Percentiles rank a stretch among this genome's conserved stretches.
Conservation (phyloP, 2,113 vertebrate genomes). For the Progne subis region DNA sequence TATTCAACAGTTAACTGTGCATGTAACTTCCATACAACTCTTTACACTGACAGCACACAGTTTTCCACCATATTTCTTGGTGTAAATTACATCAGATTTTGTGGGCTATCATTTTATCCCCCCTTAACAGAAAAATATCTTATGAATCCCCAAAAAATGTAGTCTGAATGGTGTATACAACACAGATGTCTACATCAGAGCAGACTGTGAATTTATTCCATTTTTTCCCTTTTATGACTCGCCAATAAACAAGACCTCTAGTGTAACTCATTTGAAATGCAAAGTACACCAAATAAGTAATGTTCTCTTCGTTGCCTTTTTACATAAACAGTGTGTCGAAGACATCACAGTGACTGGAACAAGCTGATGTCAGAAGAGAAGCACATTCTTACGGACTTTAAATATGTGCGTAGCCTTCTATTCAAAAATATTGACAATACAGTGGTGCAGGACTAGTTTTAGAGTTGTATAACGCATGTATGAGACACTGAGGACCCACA, state of each 20-base stretch:
- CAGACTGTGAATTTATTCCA: background rate
- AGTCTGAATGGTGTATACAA: background rate
- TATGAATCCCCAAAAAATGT: background rate
- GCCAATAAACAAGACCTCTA: background rate
- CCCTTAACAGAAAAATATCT: background rate
- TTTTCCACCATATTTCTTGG: background rate
- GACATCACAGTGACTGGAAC: background rate
- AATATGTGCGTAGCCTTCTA: background rate
- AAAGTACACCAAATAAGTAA: background rate
- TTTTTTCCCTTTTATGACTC: background rate
- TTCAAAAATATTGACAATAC: background rate
- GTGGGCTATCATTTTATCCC: background rate
- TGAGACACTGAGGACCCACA: background rate
- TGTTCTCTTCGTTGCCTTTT: background rate
- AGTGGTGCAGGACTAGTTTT: rapidly evolving
- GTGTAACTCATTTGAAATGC: background rate
- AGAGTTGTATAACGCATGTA: rapidly evolving
- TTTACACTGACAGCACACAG: rapidly evolving
- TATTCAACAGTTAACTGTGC: background rate
- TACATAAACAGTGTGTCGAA: background rate
- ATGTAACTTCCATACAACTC: background rate
- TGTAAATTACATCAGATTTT: background rate
- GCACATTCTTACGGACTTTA: rapidly evolving
- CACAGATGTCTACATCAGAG: background rate
- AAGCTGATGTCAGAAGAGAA: background rate